Conservation (phyloP, 2,888 invertebrate genomes). For the Corbicula japonica region DNA sequence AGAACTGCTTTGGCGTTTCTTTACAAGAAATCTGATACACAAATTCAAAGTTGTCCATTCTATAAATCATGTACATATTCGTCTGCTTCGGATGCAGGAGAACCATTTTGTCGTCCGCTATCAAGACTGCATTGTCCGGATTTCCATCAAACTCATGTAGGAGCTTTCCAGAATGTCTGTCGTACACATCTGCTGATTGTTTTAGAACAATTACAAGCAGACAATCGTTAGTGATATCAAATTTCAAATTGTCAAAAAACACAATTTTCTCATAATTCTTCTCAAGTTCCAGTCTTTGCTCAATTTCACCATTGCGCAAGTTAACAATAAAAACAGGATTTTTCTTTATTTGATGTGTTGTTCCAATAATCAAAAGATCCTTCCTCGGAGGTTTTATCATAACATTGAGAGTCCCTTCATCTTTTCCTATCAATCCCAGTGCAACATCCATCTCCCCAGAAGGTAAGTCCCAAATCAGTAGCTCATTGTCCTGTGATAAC, state of each 20-base stretch:
- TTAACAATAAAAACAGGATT: slow-evolving; percentile 74
- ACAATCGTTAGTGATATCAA: slow-evolving; percentile 57
- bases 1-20: slow-evolving; percentile 46
- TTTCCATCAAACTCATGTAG: slow-evolving; percentile 65
- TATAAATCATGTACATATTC: slow-evolving; percentile 60
- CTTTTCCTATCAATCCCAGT: slow-evolving; percentile 41
- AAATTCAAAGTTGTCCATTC: slow-evolving; percentile 53
- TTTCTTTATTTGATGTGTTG: slow-evolving; percentile 66
- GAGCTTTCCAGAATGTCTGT: slow-evolving; percentile 60
- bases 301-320: slow-evolving; percentile 63
- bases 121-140: slow-evolving; percentile 59
- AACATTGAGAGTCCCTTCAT: slow-evolving; percentile 68
- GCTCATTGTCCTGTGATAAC: slow-evolving; percentile 64
- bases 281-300: slow-evolving; percentile 60
- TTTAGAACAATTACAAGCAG: slow-evolving; percentile 60
- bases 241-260: slow-evolving; percentile 70
- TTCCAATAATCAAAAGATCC: slow-evolving; percentile 64
- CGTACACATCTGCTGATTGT: slow-evolving; percentile 66
- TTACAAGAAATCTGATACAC: slow-evolving; percentile 50
- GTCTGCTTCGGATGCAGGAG: slow-evolving; percentile 66
- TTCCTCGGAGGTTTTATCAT: slow-evolving; percentile 54
- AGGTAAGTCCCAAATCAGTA: slow-evolving; percentile 72
- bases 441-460: slow-evolving; percentile 72
- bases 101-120: slow-evolving; percentile 56
- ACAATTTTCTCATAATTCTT: slow-evolving; percentile 70